These are phyloP conservation scores for Micoletzkya japonica DNA, from an alignment of 2,888 invertebrate species.

Conservation along the genomic window DNA sequence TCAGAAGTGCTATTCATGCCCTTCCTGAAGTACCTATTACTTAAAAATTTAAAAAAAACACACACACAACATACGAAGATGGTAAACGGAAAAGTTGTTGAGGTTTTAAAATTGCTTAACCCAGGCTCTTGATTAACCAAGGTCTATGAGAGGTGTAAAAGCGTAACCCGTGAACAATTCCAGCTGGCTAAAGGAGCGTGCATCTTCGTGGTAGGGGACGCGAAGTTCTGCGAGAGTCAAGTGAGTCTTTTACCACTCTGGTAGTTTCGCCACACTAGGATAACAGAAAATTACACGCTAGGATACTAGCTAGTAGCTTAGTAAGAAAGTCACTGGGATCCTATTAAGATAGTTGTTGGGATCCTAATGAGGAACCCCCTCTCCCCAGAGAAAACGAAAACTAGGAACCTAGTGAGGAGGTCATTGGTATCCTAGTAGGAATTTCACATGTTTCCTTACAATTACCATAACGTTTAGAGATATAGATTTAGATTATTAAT, in stretches of 20 bases:
- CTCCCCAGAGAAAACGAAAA: no score
- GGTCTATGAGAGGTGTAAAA: not conserved
- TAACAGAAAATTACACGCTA: no score
- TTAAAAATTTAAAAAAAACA: not conserved
- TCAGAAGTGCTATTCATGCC: no score
- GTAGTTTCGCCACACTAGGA: not conserved
- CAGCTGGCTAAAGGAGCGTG: slow-evolving; percentile 6
- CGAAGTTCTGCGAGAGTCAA: slow-evolving; percentile 5
- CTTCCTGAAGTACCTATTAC: not conserved
- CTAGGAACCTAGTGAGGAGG: no score
- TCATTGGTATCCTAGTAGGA: no score
- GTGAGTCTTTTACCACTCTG: not conserved
- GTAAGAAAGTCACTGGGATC: no score
- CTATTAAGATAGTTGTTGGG: no score
- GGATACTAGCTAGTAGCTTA: no score
- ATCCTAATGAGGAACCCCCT: no score
- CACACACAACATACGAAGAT: not conserved
- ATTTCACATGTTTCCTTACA: no score
- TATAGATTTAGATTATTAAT: no score
- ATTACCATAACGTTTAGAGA: no score
- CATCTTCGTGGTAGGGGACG: slow-evolving; percentile 11
- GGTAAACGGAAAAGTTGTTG: not conserved
- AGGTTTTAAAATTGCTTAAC: not conserved
- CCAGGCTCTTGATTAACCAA: not conserved
- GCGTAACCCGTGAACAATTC: not conserved